Evolutionary conservation across 1,140 invertebrate species (phyloP), one percentile per base, ranked within the genome.

Genomic region (Ephestia elutella): DNA sequence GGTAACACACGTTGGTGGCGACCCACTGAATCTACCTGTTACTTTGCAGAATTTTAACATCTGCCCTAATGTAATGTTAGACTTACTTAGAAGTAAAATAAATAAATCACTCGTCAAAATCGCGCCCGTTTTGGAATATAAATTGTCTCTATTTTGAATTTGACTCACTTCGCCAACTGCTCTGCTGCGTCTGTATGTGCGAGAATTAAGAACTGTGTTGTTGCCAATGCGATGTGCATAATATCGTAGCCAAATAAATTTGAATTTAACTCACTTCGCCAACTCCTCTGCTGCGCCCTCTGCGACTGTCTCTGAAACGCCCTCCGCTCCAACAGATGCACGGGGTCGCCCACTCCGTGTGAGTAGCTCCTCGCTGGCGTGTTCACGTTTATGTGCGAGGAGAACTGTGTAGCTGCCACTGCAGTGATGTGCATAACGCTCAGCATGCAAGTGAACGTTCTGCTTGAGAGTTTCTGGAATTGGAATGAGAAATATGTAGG

Each of bases 321-420:
- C 49, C 66, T 66, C 54, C 70, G 66, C 5, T 66, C 67, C 4
- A 73, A 56, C 48, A 74, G 15, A 0, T 73, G 56, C 49, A 84
- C 35, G 0, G 80, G 79, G 55, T 88, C 78, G 5, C 89, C 87
- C 8, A 90, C 87, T 9, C 89, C 87, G 56, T 90, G 89, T 1
- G 78, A 73, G 70, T 78, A 90, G 60, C 83, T 89, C 10, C 73
- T 61, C 5, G 78, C 71, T 0, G 89, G 87, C 13, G 89, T 89
- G 57, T 78, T 82, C 19, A 89, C 77, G 54, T 71, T 82, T 9
- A 90, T 84, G 54, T 90, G 87, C 0, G 89, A 89, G 5, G 80
- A 69, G 68, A 89, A 90, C 35, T 86, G 75, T 1, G 82, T 75
- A 1, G 70, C 62, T 13, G 59, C 49, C 17, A 60, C 59, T 56